Evolutionary conservation across 2,797 vertebrate genomes (phyloP).

Genomic region (Lutjanus argentimaculatus): DNA sequence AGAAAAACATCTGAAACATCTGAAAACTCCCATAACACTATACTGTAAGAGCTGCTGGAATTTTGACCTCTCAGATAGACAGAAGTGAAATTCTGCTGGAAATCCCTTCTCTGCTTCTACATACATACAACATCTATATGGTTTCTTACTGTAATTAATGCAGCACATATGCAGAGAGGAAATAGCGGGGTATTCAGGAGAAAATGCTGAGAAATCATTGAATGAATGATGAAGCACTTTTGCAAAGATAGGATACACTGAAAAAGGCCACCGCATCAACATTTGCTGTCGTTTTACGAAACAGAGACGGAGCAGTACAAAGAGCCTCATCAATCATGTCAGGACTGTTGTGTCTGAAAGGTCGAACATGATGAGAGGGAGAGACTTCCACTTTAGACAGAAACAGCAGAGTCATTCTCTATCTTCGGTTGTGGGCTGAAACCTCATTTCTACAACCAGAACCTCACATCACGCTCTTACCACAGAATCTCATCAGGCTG

Average conservation of each 20-base stretch:
- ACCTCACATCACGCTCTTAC: constrained; percentile 14
- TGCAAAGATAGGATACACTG: background rate
- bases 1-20: too few species aligned
- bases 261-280: background rate
- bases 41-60: background rate
- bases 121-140: background rate
- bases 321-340: constrained; percentile 20
- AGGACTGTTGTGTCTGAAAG: constrained; percentile 14
- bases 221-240: constrained; percentile 15
- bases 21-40: background rate
- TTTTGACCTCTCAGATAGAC: background rate
- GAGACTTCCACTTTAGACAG: background rate
- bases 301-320: background rate
- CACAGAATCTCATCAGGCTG: constrained; percentile 4
- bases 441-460: background rate
- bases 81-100: background rate
- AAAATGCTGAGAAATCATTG: background rate
- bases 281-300: background rate
- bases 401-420: constrained; percentile 13
- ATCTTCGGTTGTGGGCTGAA: constrained; percentile 1
- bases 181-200: too few species aligned
- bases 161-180: background rate
- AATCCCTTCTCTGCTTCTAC: too few species aligned
- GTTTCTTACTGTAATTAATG: background rate
- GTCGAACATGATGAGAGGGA: constrained; percentile 8